A percentile compares a stretch with the other conserved stretches of the same genome.
Conservation (phyloP, 2,888 invertebrate genomes). For the Eubasilissa splendida region DNA sequence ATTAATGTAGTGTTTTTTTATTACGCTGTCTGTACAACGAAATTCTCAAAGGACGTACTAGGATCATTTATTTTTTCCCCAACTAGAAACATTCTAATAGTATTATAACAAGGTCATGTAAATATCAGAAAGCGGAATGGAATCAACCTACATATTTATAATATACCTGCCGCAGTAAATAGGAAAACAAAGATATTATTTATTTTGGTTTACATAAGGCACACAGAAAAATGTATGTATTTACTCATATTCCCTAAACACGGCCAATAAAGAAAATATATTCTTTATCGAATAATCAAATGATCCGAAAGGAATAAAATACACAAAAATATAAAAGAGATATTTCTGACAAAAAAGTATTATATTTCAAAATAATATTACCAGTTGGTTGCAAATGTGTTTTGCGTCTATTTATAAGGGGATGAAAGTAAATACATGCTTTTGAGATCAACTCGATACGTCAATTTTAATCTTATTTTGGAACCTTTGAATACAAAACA, state of each 20-base stretch:
- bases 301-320: background rate
- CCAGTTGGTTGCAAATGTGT: background rate
- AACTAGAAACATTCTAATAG: conserved; percentile 17
- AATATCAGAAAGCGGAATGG: background rate
- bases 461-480: too few species aligned
- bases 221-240: too few species aligned
- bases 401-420: background rate
- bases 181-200: too few species aligned
- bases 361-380: background rate
- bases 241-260: too few species aligned
- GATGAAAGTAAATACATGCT: background rate
- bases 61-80: conserved; percentile 22
- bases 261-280: background rate
- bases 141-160: background rate
- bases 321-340: background rate
- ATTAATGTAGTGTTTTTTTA: conserved; percentile 33
- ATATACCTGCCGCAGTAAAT: background rate
- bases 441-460: too few species aligned
- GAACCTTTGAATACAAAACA: too few species aligned
- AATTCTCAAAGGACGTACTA: conserved; percentile 23
- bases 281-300: background rate
- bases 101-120: conserved; percentile 9
- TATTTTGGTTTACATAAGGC: too few species aligned
- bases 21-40: conserved; percentile 12
- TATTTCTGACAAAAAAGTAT: background rate